phyloP scores from a whole-genome alignment of 2,888 invertebrate genomes.

The Biston betularia region DNA sequence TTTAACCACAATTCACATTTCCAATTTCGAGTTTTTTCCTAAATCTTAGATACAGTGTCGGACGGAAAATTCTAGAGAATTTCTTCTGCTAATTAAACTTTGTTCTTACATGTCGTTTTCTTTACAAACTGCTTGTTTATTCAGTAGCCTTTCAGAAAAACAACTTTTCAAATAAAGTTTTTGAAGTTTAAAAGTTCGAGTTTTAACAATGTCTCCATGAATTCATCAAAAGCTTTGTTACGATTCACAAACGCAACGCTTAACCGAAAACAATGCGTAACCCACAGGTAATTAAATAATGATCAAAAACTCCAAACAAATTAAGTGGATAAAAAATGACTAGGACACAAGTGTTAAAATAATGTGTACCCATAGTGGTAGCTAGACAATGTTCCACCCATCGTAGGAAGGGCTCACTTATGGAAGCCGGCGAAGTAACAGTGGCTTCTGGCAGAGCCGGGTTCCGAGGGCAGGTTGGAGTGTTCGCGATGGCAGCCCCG shows the following conservation, averaged over 20 bases:
- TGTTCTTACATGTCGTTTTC: conserved; percentile 23
- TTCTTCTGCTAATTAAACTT: conserved; percentile 15
- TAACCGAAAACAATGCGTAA: conserved; percentile 18
- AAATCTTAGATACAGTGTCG: too few relatives aligned
- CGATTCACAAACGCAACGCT: conserved; percentile 54
- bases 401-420: conserved; percentile 84
- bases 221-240: background rate
- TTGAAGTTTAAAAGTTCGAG: conserved; percentile 43
- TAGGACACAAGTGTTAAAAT: conserved; percentile 61
- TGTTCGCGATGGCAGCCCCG: conserved; percentile 74
- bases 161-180: conserved; percentile 42
- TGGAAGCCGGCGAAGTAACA: conserved; percentile 80
- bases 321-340: conserved; percentile 49
- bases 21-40: background rate
- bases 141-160: conserved; percentile 34
- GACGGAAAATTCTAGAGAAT: background rate
- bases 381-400: conserved; percentile 62
- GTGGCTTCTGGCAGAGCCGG: conserved; percentile 68
- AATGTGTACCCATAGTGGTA: conserved; percentile 61
- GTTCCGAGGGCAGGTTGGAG: conserved; percentile 62
- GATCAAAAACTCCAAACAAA: conserved; percentile 46
- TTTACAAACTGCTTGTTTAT: conserved; percentile 29
- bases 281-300: conserved; percentile 38
- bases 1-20: background rate
- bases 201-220: conserved; percentile 47